phyloP scores from a whole-genome alignment of 2,797 vertebrate species.

The Xyrichtys novacula region DNA sequence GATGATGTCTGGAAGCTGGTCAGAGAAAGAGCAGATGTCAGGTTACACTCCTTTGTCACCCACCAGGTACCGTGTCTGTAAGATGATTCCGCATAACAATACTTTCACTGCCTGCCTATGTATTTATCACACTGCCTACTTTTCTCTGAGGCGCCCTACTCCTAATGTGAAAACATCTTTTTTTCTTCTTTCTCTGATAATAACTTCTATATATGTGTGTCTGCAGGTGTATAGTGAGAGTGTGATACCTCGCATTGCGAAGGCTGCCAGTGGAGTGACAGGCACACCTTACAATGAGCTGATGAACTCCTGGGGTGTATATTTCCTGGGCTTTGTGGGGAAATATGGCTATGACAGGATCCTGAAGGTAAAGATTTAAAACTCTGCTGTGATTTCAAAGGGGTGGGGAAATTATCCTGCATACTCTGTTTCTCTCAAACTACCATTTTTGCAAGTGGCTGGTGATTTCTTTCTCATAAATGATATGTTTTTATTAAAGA shows the following conservation, averaged over 20 bases:
- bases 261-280: conserved; percentile 84
- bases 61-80: conserved; percentile 74
- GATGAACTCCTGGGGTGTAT: conserved; percentile 87
- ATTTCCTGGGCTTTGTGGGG: conserved; percentile 84
- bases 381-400: not conserved
- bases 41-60: conserved; percentile 84
- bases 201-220: conserved; percentile 12
- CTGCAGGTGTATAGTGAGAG: conserved; percentile 84
- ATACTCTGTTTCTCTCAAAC: not conserved
- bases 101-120: conserved; percentile 1
- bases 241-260: conserved; percentile 83
- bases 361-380: conserved; percentile 75
- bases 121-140: conserved; percentile 13
- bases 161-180: conserved; percentile 11
- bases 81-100: not conserved
- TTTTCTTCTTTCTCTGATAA: not conserved
- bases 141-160: not conserved
- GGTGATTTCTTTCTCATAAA: too few relatives aligned
- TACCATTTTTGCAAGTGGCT: not conserved
- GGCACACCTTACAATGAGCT: conserved; percentile 86
- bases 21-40: conserved; percentile 82
- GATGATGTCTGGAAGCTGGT: conserved; percentile 87
- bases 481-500: too few relatives aligned
- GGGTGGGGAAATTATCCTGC: conserved; percentile 4
- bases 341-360: conserved; percentile 86